Conservation (phyloP, 2,113 vertebrate species). For the Anser cygnoides region DNA sequence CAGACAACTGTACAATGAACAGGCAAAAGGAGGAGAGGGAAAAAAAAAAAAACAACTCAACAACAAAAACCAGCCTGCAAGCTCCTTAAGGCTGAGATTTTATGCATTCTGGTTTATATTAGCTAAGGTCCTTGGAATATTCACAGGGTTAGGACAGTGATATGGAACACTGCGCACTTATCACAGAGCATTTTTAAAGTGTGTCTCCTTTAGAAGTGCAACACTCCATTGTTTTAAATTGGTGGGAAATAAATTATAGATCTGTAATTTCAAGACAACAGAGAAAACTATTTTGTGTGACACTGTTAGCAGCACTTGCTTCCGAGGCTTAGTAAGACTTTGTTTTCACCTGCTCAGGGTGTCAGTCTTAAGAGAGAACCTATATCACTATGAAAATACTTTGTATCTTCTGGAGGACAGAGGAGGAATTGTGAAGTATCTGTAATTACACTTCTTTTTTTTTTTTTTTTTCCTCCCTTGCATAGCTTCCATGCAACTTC, state of each 20-base stretch:
- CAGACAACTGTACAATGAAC: background rate
- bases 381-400: background rate
- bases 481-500: background rate
- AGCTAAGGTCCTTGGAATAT: background rate
- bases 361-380: background rate
- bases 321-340: background rate
- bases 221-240: background rate
- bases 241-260: background rate
- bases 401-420: background rate
- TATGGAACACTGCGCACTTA: background rate
- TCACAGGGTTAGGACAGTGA: background rate
- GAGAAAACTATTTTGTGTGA: background rate
- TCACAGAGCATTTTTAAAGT: rapidly evolving
- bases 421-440: background rate
- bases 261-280: background rate
- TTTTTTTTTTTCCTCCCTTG: background rate
- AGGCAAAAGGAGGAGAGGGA: background rate
- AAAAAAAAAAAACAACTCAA: too few species aligned
- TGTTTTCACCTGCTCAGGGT: background rate
- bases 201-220: background rate
- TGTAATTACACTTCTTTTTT: background rate
- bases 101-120: background rate
- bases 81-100: background rate
- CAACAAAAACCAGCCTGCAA: background rate
- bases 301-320: background rate